A percentile compares a stretch with the other conserved stretches of the same genome.
These are phyloP conservation scores for Trematomus loennbergii DNA, from an alignment of 2,113 vertebrate genomes.

Conservation along the genomic window DNA sequence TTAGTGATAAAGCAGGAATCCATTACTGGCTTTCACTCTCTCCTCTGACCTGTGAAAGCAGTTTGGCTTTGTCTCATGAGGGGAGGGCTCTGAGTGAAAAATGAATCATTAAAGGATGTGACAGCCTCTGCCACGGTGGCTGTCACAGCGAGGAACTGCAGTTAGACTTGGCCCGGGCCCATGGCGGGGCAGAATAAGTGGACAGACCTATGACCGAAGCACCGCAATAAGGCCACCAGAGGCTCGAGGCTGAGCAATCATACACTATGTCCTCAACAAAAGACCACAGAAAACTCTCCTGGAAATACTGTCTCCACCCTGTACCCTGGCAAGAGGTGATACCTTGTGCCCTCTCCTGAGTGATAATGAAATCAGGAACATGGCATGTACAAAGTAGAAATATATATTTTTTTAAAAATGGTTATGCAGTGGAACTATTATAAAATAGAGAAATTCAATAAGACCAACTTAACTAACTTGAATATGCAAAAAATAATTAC, in stretches of 20 bases:
- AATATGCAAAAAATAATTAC: background rate
- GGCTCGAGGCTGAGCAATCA: slow-evolving; percentile 43
- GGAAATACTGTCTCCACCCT: slow-evolving; percentile 12
- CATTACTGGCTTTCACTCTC: slow-evolving; percentile 53
- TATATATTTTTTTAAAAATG: background rate
- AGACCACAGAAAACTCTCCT: slow-evolving; percentile 18
- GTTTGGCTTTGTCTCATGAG: slow-evolving; percentile 56
- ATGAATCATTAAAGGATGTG: slow-evolving; percentile 61
- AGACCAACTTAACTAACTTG: background rate
- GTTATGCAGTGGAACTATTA: background rate
- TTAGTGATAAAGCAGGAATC: slow-evolving; percentile 62
- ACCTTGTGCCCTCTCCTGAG: background rate
- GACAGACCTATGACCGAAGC: slow-evolving; percentile 44
- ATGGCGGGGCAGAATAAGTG: slow-evolving; percentile 40
- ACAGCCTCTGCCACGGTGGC: slow-evolving; percentile 43
- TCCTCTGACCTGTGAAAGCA: slow-evolving; percentile 69
- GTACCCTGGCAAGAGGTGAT: background rate
- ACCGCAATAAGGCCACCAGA: slow-evolving; percentile 27
- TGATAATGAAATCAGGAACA: slow-evolving; percentile 5
- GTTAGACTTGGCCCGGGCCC: slow-evolving; percentile 41
- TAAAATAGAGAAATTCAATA: background rate
- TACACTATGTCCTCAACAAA: slow-evolving; percentile 12
- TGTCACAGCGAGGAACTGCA: slow-evolving; percentile 38
- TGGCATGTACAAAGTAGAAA: background rate
- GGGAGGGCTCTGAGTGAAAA: slow-evolving; percentile 43